Base-by-base conservation (phyloP, 2,113 vertebrate species). In the Colius striatus region DNA sequence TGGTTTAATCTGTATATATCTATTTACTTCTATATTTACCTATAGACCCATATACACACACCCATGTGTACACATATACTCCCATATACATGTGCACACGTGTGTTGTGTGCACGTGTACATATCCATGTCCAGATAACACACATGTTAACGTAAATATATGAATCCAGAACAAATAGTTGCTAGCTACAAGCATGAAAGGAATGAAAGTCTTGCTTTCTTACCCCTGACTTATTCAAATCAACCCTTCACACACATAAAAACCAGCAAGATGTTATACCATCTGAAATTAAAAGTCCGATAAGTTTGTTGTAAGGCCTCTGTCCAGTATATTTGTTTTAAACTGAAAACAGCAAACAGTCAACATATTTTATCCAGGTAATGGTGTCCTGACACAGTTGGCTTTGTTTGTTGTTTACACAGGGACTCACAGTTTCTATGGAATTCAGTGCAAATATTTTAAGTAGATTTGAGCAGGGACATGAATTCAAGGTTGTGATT, bases 71-170 rank as follows among this genome's bases (percentile, higher is more conserved):
- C 8, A 6, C 23, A 5, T 12, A 3, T 0, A 14, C 8, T 22
- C 13, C 43, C 34, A 1, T 2, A 3, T 13, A 23, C 32, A n/a
- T 2, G 2, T 5, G 11, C 2, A 11, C 9, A 41, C 2, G 19
- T 2, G 70, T 6, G 22, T 7, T 3, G 1, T 4, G 17, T 5
- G 1, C 55, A 25, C 13, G 1, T 12, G 4, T 2, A 8, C 62
- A 23, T 41, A 5, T 9, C 63, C n/a, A 0, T 7, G 15, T 5
- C 18, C 57, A 5, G 8, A 13, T 1, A 54, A 16, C 50, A 20
- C 54, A 9, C 20, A 3, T 15, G 4, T 8, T 5, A 17, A 16
- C 0, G 0, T 36, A 25, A 38, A 72, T 1, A 4, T 1, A 7
- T 7, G 29, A 19, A 16, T 6, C 2, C 16, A 9, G 81, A 25